Evolutionary conservation across 2,113 vertebrate species (phyloP).

Genomic region (Trichechus manatus): DNA sequence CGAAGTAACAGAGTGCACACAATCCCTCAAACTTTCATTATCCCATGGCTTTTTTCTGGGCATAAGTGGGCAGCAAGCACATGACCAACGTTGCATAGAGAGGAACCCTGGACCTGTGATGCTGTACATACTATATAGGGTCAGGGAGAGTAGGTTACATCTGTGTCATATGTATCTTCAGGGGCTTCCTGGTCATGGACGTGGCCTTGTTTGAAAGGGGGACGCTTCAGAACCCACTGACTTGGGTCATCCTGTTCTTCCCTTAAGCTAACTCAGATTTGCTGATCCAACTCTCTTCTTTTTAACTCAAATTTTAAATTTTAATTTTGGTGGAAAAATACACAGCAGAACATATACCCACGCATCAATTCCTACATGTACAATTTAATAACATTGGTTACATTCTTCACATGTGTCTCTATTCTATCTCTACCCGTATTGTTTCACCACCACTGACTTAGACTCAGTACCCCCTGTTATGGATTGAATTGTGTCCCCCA

Average conservation of each 20-base stretch:
- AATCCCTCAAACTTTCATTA: neutral
- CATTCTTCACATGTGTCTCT: neutral
- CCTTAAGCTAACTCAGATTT: neutral
- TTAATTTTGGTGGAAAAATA: neutral
- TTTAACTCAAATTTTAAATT: neutral
- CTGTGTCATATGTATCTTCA: neutral
- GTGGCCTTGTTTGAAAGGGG: neutral
- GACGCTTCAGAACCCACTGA: neutral
- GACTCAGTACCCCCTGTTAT: neutral
- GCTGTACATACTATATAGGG: rapidly evolving
- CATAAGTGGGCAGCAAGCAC: rapidly evolving
- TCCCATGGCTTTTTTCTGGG: neutral
- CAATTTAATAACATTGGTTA: neutral
- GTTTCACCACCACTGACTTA: neutral
- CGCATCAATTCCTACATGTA: neutral
- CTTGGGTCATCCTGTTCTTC: neutral
- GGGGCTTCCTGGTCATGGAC: neutral
- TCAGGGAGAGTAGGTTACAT: neutral
- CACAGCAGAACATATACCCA: neutral
- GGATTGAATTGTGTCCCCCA: too few relatives aligned
- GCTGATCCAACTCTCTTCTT: neutral
- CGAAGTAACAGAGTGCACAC: neutral
- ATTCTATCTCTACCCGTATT: neutral
- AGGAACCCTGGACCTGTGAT: neutral
- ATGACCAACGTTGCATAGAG: neutral